phyloP scores from a whole-genome alignment of 2,797 vertebrate genomes.

The Sciurus vulgaris region DNA sequence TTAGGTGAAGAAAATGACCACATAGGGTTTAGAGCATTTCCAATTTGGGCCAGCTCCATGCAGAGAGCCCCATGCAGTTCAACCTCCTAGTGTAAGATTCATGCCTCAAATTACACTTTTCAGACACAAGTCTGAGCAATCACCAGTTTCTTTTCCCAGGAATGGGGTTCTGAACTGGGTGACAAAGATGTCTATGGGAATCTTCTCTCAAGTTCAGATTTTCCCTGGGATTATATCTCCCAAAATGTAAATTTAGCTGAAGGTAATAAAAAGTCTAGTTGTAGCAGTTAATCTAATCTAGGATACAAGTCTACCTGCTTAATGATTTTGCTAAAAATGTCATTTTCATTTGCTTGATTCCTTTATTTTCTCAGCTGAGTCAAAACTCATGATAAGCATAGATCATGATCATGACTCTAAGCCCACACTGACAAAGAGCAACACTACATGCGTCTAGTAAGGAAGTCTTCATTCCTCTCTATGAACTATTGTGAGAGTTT shows the following conservation, averaged over 20 bases:
- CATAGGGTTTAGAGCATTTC: neutral
- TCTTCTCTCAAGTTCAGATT: neutral
- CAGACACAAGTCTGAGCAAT: neutral
- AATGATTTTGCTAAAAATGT: neutral
- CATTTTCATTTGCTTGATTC: neutral
- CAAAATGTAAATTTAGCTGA: neutral
- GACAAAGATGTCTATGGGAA: neutral
- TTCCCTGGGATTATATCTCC: neutral
- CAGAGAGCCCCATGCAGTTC: too few relatives aligned
- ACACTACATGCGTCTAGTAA: accelerated
- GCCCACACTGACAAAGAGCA: neutral
- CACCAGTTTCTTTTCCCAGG: neutral
- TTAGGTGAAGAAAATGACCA: neutral
- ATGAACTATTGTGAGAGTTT: neutral
- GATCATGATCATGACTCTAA: neutral
- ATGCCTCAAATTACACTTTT: neutral
- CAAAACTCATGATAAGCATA: neutral
- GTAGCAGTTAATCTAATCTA: neutral
- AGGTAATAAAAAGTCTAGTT: neutral
- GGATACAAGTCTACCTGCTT: neutral
- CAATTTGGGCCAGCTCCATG: neutral
- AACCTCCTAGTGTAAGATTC: neutral
- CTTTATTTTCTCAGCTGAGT: neutral
- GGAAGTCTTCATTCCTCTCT: neutral
- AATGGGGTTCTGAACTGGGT: neutral